These are phyloP conservation scores for Zelleria hepariella DNA, from an alignment of 2,888 invertebrate species.

Conservation along the genomic window DNA sequence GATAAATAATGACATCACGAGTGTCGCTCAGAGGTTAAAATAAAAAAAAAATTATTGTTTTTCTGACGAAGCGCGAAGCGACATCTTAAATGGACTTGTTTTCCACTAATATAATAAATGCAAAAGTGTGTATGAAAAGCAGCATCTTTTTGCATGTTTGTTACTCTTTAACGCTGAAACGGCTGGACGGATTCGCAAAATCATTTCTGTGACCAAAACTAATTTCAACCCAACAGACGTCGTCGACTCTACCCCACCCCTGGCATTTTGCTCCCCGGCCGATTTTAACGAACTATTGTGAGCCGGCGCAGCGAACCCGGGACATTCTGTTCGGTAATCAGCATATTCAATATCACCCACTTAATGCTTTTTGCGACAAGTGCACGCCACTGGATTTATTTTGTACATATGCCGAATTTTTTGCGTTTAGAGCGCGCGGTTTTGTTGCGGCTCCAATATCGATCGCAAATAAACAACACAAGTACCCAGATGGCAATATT, in stretches of 20 bases:
- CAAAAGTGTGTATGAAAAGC: too few relatives aligned
- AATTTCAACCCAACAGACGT: too few relatives aligned
- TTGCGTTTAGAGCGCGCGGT: slow-evolving; percentile 8
- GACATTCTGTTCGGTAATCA: slow-evolving; percentile 42
- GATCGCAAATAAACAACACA: slow-evolving; percentile 1
- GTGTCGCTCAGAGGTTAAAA: too few relatives aligned
- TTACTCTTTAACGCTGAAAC: too few relatives aligned
- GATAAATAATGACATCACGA: too few relatives aligned
- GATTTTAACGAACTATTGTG: slow-evolving; percentile 50
- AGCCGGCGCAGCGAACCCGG: slow-evolving; percentile 19
- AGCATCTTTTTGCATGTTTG: too few relatives aligned
- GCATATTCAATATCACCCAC: slow-evolving; percentile 59
- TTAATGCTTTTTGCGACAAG: slow-evolving; percentile 50
- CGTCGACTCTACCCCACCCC: slow-evolving; percentile 18
- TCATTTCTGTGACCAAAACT: too few relatives aligned
- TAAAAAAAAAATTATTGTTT: too few relatives aligned
- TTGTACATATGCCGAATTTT: slow-evolving; percentile 49
- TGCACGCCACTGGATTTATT: slow-evolving; percentile 31
- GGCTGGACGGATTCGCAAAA: too few relatives aligned
- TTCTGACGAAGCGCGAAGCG: too few relatives aligned
- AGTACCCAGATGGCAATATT: slow-evolving; percentile 7
- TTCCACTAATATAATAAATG: too few relatives aligned
- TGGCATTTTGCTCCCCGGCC: slow-evolving; percentile 23
- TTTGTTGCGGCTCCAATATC: slow-evolving; percentile 4
- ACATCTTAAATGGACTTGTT: too few relatives aligned